Evolutionary conservation across 92 coral and sea anemone species (phyloP), one percentile per base, ranked within the genome.

Genomic region (Scolanthus callimorphus): DNA sequence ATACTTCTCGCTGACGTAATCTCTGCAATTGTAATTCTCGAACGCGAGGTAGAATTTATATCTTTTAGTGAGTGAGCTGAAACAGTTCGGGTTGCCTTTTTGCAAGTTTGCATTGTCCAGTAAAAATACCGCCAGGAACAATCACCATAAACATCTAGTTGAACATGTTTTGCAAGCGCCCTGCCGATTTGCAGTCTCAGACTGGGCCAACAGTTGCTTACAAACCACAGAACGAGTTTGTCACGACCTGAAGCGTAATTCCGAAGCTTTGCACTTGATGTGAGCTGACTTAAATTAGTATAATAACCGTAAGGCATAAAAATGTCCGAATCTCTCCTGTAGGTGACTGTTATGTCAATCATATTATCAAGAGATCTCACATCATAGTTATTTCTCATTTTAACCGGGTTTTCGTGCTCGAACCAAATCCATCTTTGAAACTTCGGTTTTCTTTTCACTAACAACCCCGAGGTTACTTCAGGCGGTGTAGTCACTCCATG

Each of bases 31-130:
- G 6, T 52, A 68, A 25, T 76, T 76, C 46, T 76, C 82, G 6
- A 76, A 76, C 3, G 82, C 82, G 38, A 76, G 57, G 15, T 76
- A 76, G n/a, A n/a, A n/a, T n/a, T n/a, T n/a, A n/a, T n/a, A n/a
- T n/a, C n/a, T n/a, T n/a, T n/a, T n/a, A n/a, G 51, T 66, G 67
- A 57, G 55, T 77, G 56, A 69, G 63, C 30, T 62, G n/a, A n/a
- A n/a, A n/a, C n/a, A n/a, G n/a, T n/a, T 12, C 39, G 37, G 13
- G 13, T 17, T 20, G 50, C 54, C 12, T 20, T 1, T 54, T 29
- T 39, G 39, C 73, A 66, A 8, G 22, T 48, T 3, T 39, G 29
- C 8, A 19, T 25, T 37, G 41, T 60, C 24, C 39, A 27, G 43
- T 34, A 34, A 15, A 34, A 34, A 34, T 34, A 15, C 43, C 43